These are phyloP conservation scores for Typhlomys cinereus DNA, from an alignment of 2,113 vertebrate species.

Conservation along the genomic window DNA sequence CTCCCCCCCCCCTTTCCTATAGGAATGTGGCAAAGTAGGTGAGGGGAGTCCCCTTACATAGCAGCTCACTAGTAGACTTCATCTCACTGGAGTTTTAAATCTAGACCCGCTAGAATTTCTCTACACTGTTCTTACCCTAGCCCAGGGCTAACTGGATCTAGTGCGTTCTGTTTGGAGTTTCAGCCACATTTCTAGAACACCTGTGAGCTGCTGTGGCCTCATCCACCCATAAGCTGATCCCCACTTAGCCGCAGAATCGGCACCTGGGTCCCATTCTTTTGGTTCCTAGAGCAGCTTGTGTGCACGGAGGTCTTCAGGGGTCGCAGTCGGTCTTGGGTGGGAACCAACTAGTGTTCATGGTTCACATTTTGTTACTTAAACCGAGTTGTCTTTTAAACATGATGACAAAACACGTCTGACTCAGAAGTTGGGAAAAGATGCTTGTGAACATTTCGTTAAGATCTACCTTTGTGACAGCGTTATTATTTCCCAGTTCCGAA, in stretches of 20 bases:
- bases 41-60: neutral
- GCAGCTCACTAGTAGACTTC: neutral
- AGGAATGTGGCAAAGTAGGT: neutral
- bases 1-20: neutral
- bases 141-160: neutral
- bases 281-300: neutral
- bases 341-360: neutral
- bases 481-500: neutral
- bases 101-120: neutral
- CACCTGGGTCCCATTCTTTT: too few species aligned
- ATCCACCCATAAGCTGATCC: too few species aligned
- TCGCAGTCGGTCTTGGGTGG: too few species aligned
- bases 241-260: neutral
- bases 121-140: neutral
- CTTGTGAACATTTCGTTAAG: neutral
- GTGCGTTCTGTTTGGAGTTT: neutral
- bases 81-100: neutral
- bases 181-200: neutral
- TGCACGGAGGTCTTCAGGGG: neutral
- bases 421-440: slow-evolving; percentile 1
- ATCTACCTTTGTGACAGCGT: slow-evolving; percentile 9
- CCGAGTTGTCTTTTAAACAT: neutral
- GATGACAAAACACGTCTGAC: neutral
- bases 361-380: neutral
- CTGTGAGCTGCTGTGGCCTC: neutral